Evolutionary conservation across 1,140 invertebrate species (phyloP), one percentile per base, ranked within the genome.

Genomic region (Mesaphorura yosii): DNA sequence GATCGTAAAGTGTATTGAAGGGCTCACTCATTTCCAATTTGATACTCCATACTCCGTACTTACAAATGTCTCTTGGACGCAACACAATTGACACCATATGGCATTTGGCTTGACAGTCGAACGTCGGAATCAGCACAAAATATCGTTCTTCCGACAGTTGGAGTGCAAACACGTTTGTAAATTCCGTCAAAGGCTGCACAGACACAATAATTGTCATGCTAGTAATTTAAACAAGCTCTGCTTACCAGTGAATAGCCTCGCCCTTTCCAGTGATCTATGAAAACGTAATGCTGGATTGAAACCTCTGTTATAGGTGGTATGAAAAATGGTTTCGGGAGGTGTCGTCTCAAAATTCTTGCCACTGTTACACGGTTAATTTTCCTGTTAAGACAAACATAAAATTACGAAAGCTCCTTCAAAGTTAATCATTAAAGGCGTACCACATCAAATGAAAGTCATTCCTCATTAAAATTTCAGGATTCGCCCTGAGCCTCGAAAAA

Each of bases 101-200:
- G 66, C 83, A 87, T 52, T 76, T 72, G 61, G 74, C 62, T 60
- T 64, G 66, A 64, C 84, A 86, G 66, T 83, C 80, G 53, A 75
- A 70, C 27, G 81, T 78, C 17, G 83, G 81, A 60, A 74, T 68
- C 46, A 87, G 66, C 53, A 77, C 68, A 58, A 86, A 73, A 27
- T 76, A 70, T 61, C 82, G 73, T 57, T 75, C 70, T 10, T 83
- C 83, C 67, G 69, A 74, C 31, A 76, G 74, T 65, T 80, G 80
- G 57, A 78, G 73, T 23, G 86, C 40, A 67, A 83, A 79, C 26
- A 85, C 76, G 69, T 78, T 84, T 45, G 77, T 81, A 64, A 84
- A 86, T 69, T 86, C 83, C 22, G 82, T 78, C 64, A 79, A 76
- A 27, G 83, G 83, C 75, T 78, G 44, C 14, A 37, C 25, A 27